Evolutionary conservation across 1,140 invertebrate genomes (phyloP).

Genomic region (Papilio machaon): DNA sequence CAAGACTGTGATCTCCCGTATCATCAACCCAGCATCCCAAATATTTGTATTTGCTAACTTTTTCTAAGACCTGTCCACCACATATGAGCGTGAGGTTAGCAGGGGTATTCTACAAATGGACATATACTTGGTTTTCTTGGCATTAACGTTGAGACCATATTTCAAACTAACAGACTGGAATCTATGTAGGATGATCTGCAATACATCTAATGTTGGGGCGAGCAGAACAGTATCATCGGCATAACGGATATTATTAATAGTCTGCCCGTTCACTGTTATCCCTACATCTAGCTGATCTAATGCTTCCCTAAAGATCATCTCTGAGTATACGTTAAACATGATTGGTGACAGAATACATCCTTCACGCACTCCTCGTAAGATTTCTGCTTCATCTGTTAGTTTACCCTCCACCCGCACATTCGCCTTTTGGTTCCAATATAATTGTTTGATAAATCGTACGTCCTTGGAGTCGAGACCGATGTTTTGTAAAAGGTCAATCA

Average conservation of each 20-base stretch:
- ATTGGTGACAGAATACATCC: conserved; percentile 12
- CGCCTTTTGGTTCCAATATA: neutral
- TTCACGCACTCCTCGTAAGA: conserved; percentile 14
- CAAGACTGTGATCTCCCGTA: no score
- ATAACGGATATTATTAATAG: conserved; percentile 14
- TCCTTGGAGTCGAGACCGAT: neutral
- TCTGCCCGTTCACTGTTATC: conserved; percentile 18
- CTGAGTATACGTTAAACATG: conserved; percentile 14
- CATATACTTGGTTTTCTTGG: conserved; percentile 26
- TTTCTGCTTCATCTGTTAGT: conserved; percentile 22
- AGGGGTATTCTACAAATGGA: neutral
- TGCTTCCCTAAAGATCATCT: conserved; percentile 20
- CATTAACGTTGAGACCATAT: conserved; percentile 16
- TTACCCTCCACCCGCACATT: neutral
- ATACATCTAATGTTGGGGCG: neutral
- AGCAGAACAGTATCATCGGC: neutral
- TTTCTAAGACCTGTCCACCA: no score
- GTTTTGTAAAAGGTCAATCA: neutral
- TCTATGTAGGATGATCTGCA: conserved; percentile 8
- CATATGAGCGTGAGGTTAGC: no score
- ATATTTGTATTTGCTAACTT: no score
- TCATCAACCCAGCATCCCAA: no score
- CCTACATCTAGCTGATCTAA: neutral
- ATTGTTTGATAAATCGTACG: neutral
- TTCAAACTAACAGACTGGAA: conserved; percentile 11